Base-by-base conservation (phyloP, 2,888 invertebrate genomes). In the Cephalotes varians region DNA sequence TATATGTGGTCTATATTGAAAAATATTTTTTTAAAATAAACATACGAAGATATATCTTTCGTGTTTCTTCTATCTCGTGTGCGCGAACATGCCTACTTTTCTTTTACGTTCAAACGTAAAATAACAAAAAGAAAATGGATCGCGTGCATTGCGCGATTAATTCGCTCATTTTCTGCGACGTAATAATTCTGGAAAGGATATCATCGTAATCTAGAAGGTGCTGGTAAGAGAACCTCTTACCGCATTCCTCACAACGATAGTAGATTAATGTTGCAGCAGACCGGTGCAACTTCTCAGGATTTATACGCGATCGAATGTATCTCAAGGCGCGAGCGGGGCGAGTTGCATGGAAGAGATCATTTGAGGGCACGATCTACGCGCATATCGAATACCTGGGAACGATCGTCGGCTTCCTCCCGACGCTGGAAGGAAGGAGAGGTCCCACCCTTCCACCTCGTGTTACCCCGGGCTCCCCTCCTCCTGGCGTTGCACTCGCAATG, bases 361-460 rank as follows among this genome's bases (percentile, higher is more conserved):
- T 83, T 62, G 82, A 81, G 80, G 82, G 69, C 87, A 62, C 51
- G 86, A 85, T 87, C 77, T 81, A 44, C 31, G 40, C 31, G 25
- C 49, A 65, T 76, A 76, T 82, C 84, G 81, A 84, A 81, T 74
- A 82, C 65, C 72, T 64, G 79, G 37, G 64, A 83, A 83, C 76
- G 83, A 83, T 47, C 79, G 54, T 54, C 40, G 84, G 88, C 56
- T 86, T 88, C 88, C 84, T 88, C 79, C 10, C 31, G 79, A 34
- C 6, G 67, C 18, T 47, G 28, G 82, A 76, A 67, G 74, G 82
- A 83, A 84, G 25, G 82, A 86, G 86, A 83, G 85, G 82, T 86
- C 67, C 74, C 81, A 84, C 44, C 64, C 40, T 86, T 62, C 74
- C 81, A 84, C 44, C 64, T 64, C 44, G 44, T 7, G 25, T 40